Evolutionary conservation across 92 coral and sea anemone genomes (phyloP), one percentile per base, ranked within the genome.

Genomic region (Palythoa heliodiscus): DNA sequence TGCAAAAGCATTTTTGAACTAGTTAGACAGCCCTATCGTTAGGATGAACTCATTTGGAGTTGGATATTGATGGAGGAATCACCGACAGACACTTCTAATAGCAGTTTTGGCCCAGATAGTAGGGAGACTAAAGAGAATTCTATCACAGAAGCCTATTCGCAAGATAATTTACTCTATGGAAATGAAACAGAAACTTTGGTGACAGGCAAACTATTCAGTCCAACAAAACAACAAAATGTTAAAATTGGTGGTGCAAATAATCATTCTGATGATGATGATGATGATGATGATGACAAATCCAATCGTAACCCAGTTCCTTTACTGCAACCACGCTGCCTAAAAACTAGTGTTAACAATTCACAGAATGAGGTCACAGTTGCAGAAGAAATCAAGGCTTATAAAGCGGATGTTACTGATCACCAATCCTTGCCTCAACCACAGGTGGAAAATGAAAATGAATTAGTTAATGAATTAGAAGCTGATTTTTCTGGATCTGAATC

Each of bases 131-230:
- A 68, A 66, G 12, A 15, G 2, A 73, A 63, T 16, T 10, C 69
- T 38, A 9, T 47, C 22, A 40, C n/a, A 80, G 84, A 5, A 16
- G 60, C 19, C 5, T 22, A 23, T 22, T 61, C 58, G n/a, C 58
- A 64, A 68, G 61, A 52, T 20, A 70, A 80, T 29, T 23, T 80
- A 66, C 60, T 80, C 3, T 80, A 80, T 47, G 84, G 84, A 80
- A 80, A 50, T 23, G 84, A 80, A 35, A 80, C 84, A 47, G 84
- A 43, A 43, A 80, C 48, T 80, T 29, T 80, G 73, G 74, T 80
- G n/a, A 40, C 84, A 47, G 24, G 40, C 24, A 80, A 67, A 22
- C 25, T 80, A 1, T 64, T 80, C 29, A 14, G 37, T 80, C 74
- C 48, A 14, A 11, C 70, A 37, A 73, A 48, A 47, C 19, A 47